Conservation (phyloP, 2,113 vertebrate genomes). For the Ameiurus melas region DNA sequence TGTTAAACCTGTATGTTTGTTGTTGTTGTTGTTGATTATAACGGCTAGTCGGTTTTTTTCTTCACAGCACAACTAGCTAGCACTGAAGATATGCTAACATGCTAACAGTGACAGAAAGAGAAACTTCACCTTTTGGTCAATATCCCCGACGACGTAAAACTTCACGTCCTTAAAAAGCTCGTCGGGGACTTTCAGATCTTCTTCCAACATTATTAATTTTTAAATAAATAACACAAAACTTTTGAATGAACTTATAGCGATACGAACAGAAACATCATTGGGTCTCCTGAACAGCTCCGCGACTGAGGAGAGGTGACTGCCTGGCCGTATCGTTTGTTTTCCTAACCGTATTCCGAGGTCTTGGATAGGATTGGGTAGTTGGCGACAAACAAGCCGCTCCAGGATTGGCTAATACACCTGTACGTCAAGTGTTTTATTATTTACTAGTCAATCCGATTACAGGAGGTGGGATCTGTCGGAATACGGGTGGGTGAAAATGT, state of each 20-base stretch:
- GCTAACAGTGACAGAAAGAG: constrained; percentile 21
- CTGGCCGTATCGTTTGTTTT: constrained; percentile 7
- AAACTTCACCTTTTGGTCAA: constrained; percentile 87
- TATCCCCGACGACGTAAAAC: constrained; percentile 94
- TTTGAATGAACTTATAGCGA: constrained; percentile 23
- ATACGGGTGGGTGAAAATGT: constrained; percentile 4
- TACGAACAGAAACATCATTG: constrained; percentile 38
- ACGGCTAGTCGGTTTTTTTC: background rate
- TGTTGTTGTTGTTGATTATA: background rate
- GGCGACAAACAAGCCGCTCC: background rate
- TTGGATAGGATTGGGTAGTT: background rate
- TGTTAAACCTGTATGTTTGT: background rate
- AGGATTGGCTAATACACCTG: background rate
- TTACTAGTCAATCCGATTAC: background rate
- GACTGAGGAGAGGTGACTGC: constrained; percentile 9
- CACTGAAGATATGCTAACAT: constrained; percentile 46
- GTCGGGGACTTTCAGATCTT: constrained; percentile 79
- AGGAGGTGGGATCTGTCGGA: background rate
- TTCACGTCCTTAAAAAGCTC: constrained; percentile 96
- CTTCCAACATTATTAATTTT: constrained; percentile 72
- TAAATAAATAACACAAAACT: background rate
- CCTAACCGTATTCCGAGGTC: background rate
- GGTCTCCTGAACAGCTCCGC: background rate
- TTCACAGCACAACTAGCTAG: constrained; percentile 52
- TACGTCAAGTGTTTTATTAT: background rate